Base-by-base conservation (phyloP, 2,888 invertebrate genomes). In the Synergus laeviventris region DNA sequence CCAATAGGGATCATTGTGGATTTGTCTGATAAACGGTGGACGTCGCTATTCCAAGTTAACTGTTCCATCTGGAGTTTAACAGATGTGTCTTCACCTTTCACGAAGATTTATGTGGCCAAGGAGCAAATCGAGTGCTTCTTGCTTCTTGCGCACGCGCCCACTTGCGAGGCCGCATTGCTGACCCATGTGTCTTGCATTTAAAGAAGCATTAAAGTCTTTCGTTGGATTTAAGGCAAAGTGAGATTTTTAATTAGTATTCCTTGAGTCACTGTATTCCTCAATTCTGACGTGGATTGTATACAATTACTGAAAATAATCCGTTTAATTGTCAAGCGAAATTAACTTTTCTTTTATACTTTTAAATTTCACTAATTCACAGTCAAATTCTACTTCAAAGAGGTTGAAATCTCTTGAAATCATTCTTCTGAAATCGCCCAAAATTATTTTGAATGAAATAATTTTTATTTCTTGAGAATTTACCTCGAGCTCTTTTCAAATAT, bases 51-150 rank as follows among this genome's bases (percentile, higher is more conserved):
- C 56, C 56, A 56, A 56, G 18, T 56, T 21, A 21, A 11, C 11
- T 18, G 21, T 56, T n/a, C 56, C 21, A 56, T 56, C 54, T n/a
- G 18, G 18, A 56, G 54, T 21, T 56, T 56, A 56, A 56, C 54
- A 56, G 56, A 56, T 56, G 56, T 21, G 56, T 56, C 56, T 56
- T 56, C 21, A 56, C 56, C 18, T 56, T 12, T 56, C 56, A 56
- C 56, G 11, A 56, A 56, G 56, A 56, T 56, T 56, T 56, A 56
- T 56, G 21, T 56, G 21, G 56, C 21, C 21, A 21, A 21, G 21
- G 21, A 21, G 18, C 56, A 21, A 21, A 21, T 21, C n/a, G 21
- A 21, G 21, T 49, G 14, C 16, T 49, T 14, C 45, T 49, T 12
- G 16, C 11, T 49, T 49, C 42, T 49, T 49, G 45, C 16, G 45